Conservation (phyloP, 2,797 vertebrate species). For the Sebastes nivosus region DNA sequence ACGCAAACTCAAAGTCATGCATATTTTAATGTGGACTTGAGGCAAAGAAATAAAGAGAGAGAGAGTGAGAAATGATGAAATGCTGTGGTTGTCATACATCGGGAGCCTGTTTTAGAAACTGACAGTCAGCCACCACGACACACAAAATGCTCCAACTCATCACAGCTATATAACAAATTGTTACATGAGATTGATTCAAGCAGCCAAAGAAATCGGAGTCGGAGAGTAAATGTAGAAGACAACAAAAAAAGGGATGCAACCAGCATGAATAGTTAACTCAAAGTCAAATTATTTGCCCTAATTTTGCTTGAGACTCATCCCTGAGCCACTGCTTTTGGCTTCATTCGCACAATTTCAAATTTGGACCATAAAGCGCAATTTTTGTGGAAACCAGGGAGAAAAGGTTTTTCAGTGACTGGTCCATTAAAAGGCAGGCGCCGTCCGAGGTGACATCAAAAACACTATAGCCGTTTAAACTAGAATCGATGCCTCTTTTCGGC, state of each 20-base stretch:
- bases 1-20: conserved; percentile 59
- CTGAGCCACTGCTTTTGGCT: not conserved
- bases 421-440: not conserved
- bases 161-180: not conserved
- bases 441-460: not conserved
- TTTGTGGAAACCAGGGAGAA: not conserved
- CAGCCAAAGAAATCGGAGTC: not conserved
- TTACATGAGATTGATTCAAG: conserved; percentile 8
- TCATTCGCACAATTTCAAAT: not conserved
- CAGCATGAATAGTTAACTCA: not conserved
- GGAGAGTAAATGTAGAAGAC: not conserved
- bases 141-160: conserved; percentile 29
- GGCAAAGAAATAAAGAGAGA: conserved; percentile 31
- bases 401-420: not conserved
- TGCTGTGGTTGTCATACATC: conserved; percentile 36
- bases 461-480: not conserved
- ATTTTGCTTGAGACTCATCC: not conserved
- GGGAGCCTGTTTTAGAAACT: conserved; percentile 22
- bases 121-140: conserved; percentile 17
- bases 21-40: conserved; percentile 62
- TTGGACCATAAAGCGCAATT: not conserved
- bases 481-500: not conserved
- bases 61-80: conserved; percentile 31
- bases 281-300: not conserved
- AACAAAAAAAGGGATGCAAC: not conserved